phyloP scores from a whole-genome alignment of 2,797 vertebrate species.

The Labroides dimidiatus region DNA sequence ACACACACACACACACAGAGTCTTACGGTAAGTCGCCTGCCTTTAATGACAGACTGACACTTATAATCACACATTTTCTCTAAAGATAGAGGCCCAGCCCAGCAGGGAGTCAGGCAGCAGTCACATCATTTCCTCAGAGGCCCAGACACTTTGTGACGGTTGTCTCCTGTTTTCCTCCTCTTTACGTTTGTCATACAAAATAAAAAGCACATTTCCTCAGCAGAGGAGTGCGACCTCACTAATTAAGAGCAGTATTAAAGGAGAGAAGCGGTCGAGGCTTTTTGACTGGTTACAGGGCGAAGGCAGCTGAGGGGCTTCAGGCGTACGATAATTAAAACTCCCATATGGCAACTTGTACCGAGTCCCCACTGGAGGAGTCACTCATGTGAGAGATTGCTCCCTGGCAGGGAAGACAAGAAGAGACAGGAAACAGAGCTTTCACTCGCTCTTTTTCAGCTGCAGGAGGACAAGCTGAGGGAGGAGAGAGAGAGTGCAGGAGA shows the following conservation, averaged over 20 bases:
- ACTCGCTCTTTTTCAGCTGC: slow-evolving; percentile 35
- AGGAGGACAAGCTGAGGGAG: slow-evolving; percentile 10
- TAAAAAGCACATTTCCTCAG: slow-evolving; percentile 61
- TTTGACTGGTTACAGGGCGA: slow-evolving; percentile 55
- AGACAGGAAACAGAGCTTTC: slow-evolving; percentile 56
- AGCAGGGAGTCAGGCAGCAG: slow-evolving; percentile 54
- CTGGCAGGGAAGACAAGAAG: slow-evolving; percentile 53
- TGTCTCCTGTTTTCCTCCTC: slow-evolving; percentile 36
- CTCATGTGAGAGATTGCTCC: slow-evolving; percentile 72
- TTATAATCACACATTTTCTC: slow-evolving; percentile 76
- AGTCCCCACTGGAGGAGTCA: slow-evolving; percentile 70
- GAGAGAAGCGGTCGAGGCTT: slow-evolving; percentile 58
- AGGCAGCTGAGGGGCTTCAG: slow-evolving; percentile 67
- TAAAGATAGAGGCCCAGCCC: slow-evolving; percentile 60
- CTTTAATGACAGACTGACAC: slow-evolving; percentile 73
- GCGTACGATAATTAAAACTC: slow-evolving; percentile 80
- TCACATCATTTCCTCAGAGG: slow-evolving; percentile 67
- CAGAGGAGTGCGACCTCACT: slow-evolving; percentile 50
- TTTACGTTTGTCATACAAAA: slow-evolving; percentile 46
- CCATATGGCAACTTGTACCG: slow-evolving; percentile 79
- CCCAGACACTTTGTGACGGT: slow-evolving; percentile 42
- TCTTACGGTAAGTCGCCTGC: slow-evolving; percentile 49
- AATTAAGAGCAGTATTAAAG: slow-evolving; percentile 72
- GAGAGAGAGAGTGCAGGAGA: slow-evolving; percentile 7
- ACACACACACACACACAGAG: slow-evolving; percentile 4